Conservation (phyloP, 2,888 invertebrate species). For the Lasioglossum marginatum region DNA sequence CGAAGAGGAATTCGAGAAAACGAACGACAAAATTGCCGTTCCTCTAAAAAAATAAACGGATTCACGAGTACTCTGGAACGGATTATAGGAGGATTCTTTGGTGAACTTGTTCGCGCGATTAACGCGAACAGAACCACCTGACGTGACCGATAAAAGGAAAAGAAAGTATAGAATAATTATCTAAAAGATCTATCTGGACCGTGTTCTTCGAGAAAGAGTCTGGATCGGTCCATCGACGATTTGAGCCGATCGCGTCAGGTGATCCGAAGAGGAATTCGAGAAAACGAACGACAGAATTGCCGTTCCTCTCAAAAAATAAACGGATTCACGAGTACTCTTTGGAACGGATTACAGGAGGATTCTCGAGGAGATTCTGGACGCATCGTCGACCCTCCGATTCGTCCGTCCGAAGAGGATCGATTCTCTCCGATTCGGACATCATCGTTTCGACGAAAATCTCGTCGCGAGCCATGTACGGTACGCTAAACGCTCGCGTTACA, state of each 20-base stretch:
- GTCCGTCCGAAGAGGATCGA: background rate
- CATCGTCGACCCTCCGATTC: background rate
- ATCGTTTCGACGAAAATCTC: background rate
- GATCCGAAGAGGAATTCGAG: background rate
- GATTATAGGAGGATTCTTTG: slow-evolving; percentile 35
- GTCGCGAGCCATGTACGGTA: background rate
- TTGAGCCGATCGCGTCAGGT: background rate
- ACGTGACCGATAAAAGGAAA: background rate
- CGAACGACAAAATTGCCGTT: background rate
- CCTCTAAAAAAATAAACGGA: slow-evolving; percentile 41
- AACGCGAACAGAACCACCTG: background rate
- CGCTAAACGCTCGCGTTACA: slow-evolving; percentile 66
- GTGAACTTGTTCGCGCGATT: background rate
- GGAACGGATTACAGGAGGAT: slow-evolving; percentile 53
- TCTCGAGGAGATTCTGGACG: background rate
- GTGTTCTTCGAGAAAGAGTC: background rate
- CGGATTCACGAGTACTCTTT: slow-evolving; percentile 22
- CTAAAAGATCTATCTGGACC: background rate
- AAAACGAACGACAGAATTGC: background rate
- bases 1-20: too few species aligned
- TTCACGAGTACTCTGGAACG: slow-evolving; percentile 43
- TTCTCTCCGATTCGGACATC: background rate
- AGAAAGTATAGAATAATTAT: background rate
- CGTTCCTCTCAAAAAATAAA: slow-evolving; percentile 39
- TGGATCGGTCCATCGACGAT: background rate